Conservation (phyloP, 2,797 vertebrate species). For the Enteromius thamalakanensis region DNA sequence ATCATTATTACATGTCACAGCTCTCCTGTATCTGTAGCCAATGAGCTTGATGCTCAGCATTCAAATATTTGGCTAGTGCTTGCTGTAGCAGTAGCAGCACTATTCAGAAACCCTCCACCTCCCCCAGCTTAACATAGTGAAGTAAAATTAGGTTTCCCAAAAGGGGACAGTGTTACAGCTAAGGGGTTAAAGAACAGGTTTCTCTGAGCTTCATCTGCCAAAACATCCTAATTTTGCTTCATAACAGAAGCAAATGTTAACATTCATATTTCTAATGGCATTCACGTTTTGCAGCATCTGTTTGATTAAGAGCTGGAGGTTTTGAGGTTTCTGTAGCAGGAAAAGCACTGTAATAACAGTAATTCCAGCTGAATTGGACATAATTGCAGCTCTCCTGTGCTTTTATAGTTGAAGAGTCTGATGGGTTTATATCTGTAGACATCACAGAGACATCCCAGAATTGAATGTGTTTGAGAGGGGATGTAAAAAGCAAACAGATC, state of each 20-base stretch:
- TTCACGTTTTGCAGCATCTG: neutral
- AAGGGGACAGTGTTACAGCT: too few relatives aligned
- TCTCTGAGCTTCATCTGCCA: neutral
- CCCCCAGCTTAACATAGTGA: neutral
- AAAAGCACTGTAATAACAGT: slow-evolving; percentile 17
- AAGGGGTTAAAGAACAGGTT: neutral
- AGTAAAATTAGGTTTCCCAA: too few relatives aligned
- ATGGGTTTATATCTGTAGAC: slow-evolving; percentile 33
- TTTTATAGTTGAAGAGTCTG: slow-evolving; percentile 20
- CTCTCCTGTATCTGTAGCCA: too few relatives aligned
- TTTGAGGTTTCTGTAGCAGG: slow-evolving; percentile 23
- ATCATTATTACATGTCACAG: too few relatives aligned
- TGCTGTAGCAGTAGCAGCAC: neutral
- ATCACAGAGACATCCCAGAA: slow-evolving; percentile 17
- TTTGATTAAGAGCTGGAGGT: slow-evolving; percentile 6
- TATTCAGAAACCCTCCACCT: neutral
- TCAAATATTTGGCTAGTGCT: neutral
- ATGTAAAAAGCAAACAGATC: slow-evolving; percentile 23
- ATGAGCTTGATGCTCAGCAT: neutral
- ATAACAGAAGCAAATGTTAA: neutral
- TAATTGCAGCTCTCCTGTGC: slow-evolving; percentile 30
- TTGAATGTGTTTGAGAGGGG: slow-evolving; percentile 4
- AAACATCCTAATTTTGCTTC: neutral
- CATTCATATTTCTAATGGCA: neutral
- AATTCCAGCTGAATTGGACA: slow-evolving; percentile 18